Evolutionary conservation across 2,888 invertebrate species (phyloP).

Genomic region (Campoplex capitator): DNA sequence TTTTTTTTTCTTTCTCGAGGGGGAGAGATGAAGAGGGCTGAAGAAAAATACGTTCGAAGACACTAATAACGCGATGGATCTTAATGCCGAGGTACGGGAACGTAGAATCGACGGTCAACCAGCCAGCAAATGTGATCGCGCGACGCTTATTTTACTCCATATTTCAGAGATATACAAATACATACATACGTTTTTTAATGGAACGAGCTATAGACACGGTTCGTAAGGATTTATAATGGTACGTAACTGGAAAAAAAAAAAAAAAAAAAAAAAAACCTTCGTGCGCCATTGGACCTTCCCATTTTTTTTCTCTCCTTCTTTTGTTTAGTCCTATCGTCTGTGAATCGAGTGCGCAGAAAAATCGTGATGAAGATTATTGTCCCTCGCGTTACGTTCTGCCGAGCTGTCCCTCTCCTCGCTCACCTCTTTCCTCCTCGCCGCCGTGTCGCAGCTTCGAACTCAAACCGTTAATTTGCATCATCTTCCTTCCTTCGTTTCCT

Average conservation of each 20-base stretch:
- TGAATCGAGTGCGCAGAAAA: slow-evolving; percentile 59
- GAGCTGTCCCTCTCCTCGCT: not conserved
- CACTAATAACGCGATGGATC: slow-evolving; percentile 64
- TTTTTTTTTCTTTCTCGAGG: not conserved
- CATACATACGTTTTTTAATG: not conserved
- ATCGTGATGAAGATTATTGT: slow-evolving; percentile 60
- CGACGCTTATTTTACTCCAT: slow-evolving; percentile 39
- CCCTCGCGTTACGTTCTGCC: not conserved
- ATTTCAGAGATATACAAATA: not conserved
- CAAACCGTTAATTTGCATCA: slow-evolving; percentile 62
- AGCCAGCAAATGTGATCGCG: slow-evolving; percentile 17
- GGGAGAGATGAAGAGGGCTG: slow-evolving; percentile 4
- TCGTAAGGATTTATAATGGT: not conserved
- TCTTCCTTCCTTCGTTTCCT: slow-evolving; percentile 33
- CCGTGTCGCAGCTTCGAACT: slow-evolving; percentile 18
- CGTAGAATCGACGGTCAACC: slow-evolving; percentile 17
- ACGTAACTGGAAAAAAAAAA: not conserved
- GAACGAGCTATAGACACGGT: not conserved
- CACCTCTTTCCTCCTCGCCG: slow-evolving; percentile 15
- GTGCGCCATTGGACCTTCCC: not conserved
- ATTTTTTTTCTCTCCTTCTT: not conserved
- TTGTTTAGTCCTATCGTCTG: slow-evolving; percentile 51
- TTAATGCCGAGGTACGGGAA: slow-evolving; percentile 72
- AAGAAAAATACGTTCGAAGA: slow-evolving; percentile 25
- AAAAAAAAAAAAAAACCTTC: not conserved